phyloP scores from a whole-genome alignment of 2,797 vertebrate genomes.

The Triplophysa yarkandensis region DNA sequence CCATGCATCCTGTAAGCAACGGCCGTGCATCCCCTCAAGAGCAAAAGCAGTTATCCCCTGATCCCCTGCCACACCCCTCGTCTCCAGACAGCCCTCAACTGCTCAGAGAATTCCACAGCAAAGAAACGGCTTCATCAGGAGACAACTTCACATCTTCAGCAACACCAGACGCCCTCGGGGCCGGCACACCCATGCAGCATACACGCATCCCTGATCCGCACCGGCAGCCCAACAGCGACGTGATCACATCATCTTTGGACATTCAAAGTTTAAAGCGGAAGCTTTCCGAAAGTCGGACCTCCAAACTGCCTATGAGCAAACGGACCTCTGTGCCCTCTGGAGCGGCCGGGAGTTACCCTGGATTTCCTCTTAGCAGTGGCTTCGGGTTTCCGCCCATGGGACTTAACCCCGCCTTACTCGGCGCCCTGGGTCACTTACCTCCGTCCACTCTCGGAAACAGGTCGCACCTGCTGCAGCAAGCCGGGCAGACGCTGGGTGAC shows the following conservation, averaged over 20 bases:
- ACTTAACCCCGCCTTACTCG: constrained; percentile 85
- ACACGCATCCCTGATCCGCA: constrained; percentile 63
- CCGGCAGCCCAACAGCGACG: constrained; percentile 67
- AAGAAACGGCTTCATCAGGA: constrained; percentile 66
- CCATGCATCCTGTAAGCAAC: constrained; percentile 79
- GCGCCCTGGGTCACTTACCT: constrained; percentile 84
- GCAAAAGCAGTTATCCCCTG: constrained; percentile 76
- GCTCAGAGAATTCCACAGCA: constrained; percentile 87
- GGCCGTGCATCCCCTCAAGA: constrained; percentile 85
- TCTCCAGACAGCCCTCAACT: constrained; percentile 91
- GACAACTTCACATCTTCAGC: constrained; percentile 55
- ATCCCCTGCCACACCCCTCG: constrained; percentile 77
- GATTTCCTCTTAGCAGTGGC: constrained; percentile 79
- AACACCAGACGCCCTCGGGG: constrained; percentile 49
- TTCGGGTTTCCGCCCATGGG: constrained; percentile 85
- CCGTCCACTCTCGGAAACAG: constrained; percentile 88
- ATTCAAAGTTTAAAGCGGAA: constrained; percentile 86
- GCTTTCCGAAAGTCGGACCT: constrained; percentile 76
- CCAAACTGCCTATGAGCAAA: constrained; percentile 78
- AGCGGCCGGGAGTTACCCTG: constrained; percentile 72
- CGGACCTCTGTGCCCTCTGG: constrained; percentile 63
- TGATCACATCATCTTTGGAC: constrained; percentile 76
- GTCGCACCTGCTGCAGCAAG: constrained; percentile 88
- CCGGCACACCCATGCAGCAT: constrained; percentile 61
- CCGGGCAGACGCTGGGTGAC: constrained; percentile 87